Base-by-base conservation (phyloP, 2,888 invertebrate genomes). In the Erebia epiphron region DNA sequence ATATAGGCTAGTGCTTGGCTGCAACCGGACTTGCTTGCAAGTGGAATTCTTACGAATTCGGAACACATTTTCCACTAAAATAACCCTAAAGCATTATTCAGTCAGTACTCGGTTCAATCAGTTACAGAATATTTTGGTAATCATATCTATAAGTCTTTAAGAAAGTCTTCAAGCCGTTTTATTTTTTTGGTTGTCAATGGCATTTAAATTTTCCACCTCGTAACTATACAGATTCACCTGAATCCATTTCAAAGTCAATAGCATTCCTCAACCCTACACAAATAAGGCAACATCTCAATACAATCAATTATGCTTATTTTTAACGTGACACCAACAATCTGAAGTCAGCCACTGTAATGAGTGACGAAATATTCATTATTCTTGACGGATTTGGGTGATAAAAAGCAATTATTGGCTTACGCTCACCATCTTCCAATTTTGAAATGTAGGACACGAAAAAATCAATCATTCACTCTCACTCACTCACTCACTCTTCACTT, bases 351-450 rank as follows among this genome's bases (percentile, higher is more conserved):
- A 13, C 54, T 13, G 60, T 66, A 66, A 72, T 57, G 56, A 65
- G 71, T 72, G 72, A 58, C 68, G 68, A 69, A 56, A 69, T 69
- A 69, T 69, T 65, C 69, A 69, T 69, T 69, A 21, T 46, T 57
- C 41, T 18, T 65, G 65, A 65, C 65, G 52, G 69, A 69, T 69
- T 69, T 69, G 65, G 69, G 14, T 11, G 65, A 65, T 64, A 69
- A 69, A 69, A 65, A 65, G 35, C 49, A 73, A 70, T 70, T 73
- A 66, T 57, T 65, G 65, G 57, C 54, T 57, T 66, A 46, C 14
- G 14, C 46, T 14, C 10, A 14, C 66, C 56, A 66, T 66, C 14
- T 56, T 66, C 14, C 21, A 54, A 21, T 9, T 18, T 57, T 3
- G 1, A 41, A 43, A 43, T 41, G 7, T 21, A 21, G 56, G 56